Evolutionary conservation across 2,113 vertebrate genomes (phyloP).

Genomic region (Clarias batrachus): DNA sequence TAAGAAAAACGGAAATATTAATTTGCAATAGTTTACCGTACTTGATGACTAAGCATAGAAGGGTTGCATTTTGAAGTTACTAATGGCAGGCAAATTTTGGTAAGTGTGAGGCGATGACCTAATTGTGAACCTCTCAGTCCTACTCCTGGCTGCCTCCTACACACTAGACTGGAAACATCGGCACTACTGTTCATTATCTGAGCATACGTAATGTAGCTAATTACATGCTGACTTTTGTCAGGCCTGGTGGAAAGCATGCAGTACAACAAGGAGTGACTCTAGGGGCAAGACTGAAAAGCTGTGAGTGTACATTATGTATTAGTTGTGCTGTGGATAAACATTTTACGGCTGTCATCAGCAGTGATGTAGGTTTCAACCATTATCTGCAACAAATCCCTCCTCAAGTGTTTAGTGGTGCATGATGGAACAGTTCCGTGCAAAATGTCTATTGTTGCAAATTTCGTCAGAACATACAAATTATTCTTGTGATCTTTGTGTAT

Average conservation of each 20-base stretch:
- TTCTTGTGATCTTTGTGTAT: neutral
- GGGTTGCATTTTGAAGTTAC: neutral
- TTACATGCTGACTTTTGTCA: neutral
- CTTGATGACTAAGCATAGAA: neutral
- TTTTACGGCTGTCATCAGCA: neutral
- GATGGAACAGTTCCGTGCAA: neutral
- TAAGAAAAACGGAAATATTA: neutral
- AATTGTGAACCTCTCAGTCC: neutral
- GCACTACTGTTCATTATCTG: neutral
- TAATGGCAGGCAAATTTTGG: neutral
- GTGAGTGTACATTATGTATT: neutral
- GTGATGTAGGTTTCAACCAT: neutral
- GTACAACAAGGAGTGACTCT: neutral
- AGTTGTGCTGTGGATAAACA: neutral
- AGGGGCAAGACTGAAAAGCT: neutral
- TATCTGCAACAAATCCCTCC: neutral
- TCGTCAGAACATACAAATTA: neutral
- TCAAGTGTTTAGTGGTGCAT: neutral
- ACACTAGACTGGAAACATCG: neutral
- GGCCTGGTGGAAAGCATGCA: neutral
- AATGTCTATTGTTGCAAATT: neutral
- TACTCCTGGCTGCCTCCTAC: neutral
- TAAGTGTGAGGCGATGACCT: neutral
- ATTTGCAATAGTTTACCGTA: neutral
- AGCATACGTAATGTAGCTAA: neutral